Evolutionary conservation across 2,797 vertebrate genomes (phyloP).

Genomic region (Alouatta caraya): DNA sequence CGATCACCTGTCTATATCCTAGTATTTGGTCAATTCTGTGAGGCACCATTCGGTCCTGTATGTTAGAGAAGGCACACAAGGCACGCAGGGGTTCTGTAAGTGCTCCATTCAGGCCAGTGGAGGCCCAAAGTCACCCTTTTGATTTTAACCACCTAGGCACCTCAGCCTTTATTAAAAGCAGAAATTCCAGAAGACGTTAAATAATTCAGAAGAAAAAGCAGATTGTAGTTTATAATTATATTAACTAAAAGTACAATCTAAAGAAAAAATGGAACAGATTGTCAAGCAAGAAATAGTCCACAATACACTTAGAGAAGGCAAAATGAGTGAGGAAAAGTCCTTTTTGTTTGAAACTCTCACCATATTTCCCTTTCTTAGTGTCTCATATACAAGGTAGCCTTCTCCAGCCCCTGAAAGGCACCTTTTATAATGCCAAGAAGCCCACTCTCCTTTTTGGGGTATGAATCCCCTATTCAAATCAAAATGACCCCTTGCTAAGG

Average conservation of each 20-base stretch:
- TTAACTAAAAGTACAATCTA: constrained; percentile 52
- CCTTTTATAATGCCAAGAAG: constrained; percentile 22
- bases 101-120: neutral
- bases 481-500: constrained; percentile 15
- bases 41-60: neutral
- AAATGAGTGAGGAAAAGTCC: neutral
- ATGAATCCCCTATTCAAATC: neutral
- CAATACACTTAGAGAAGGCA: neutral
- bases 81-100: neutral
- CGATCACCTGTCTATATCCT: neutral
- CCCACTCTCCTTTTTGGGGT: neutral
- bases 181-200: constrained; percentile 27
- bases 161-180: constrained; percentile 58
- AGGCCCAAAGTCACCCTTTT: constrained; percentile 39
- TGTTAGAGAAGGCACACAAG: neutral
- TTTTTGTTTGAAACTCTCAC: constrained; percentile 21
- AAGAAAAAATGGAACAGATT: constrained; percentile 62
- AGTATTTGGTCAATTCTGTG: neutral
- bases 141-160: constrained; percentile 64
- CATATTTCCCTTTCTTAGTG: neutral
- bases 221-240: constrained; percentile 45
- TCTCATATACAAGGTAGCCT: neutral
- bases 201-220: constrained; percentile 56
- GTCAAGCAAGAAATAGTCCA: neutral
- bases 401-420: neutral